Percentiles rank a stretch among this genome's conserved stretches.
Conservation (phyloP, 2,888 invertebrate genomes). For the Nebria brevicollis region DNA sequence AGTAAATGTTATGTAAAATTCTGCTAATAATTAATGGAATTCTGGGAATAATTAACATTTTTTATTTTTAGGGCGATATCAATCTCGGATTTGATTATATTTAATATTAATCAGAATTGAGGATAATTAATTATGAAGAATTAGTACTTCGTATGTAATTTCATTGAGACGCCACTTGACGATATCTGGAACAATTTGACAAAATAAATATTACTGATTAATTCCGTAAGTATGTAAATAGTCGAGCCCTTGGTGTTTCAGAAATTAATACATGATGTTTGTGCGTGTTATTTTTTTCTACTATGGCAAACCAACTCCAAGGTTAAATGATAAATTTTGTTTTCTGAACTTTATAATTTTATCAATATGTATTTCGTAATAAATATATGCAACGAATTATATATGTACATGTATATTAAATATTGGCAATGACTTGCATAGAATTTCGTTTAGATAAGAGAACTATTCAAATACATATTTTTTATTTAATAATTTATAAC, state of each 20-base stretch:
- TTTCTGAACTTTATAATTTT: not conserved
- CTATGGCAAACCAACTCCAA: not conserved
- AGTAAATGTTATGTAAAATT: not conserved
- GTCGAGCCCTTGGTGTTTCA: not conserved
- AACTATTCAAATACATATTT: too few species aligned
- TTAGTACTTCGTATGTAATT: not conserved
- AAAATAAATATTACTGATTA: not conserved
- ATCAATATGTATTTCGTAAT: not conserved
- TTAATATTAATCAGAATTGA: not conserved
- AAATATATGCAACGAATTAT: too few species aligned
- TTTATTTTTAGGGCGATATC: not conserved
- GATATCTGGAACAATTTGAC: not conserved
- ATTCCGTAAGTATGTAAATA: not conserved
- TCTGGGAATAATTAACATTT: conserved; percentile 6
- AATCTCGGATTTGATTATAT: not conserved
- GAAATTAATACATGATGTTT: not conserved
- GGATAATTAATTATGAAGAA: not conserved
- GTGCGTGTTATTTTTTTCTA: not conserved
- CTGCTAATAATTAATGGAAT: not conserved
- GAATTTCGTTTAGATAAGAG: too few species aligned
- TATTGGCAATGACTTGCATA: too few species aligned
- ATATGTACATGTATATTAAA: too few species aligned
- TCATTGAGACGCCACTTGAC: not conserved
- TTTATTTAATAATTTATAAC: too few species aligned
- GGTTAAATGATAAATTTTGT: not conserved